Base-by-base conservation (phyloP, 2,113 vertebrate species). In the Eretmochelys imbricata region DNA sequence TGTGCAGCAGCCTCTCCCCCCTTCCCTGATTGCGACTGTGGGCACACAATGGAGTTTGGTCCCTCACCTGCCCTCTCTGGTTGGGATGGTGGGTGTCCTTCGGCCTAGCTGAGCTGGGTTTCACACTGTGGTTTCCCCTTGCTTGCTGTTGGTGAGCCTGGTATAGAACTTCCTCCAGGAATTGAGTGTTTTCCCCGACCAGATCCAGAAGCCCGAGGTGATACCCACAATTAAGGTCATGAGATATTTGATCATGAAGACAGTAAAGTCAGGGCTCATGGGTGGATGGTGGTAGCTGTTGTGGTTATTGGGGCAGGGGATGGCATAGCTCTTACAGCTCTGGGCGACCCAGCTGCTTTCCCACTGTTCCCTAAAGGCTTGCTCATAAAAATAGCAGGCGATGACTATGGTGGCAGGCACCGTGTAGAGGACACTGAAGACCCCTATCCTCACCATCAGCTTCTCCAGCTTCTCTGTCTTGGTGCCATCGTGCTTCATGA, bases 181-280 rank as follows among this genome's bases (percentile, higher is more conserved):
- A 97, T 99, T 99, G 16, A 99, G 99, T 0, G 99, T 99, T 98
- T 99, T 99, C 55, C 99, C 99, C 0, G 99, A 99, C 99, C 99
- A 99, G 98, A 99, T 99, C 99, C 99, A 99, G 98, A 99, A 99
- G 54, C 99, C 99, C 0, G 99, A 99, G 6, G 99, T 99, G 98
- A 99, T 99, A 94, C 99, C 99, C 97, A 99, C 99, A 2, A 99
- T 99, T 93, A 99, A 98, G 10, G 99, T 99, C 99, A 99, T 99
- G 91, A 99, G 99, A 97, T 99, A 99, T 92, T 99, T 99, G 96
- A 99, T 99, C 99, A 99, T 99, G 98, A 99, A 99, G 98, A 99
- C 99, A 0, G 99, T 99, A 98, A 99, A 99, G 98, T 99, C 99
- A 0, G 99, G 99, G 92, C 98, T 99, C 98, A 99, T 98, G 96